phyloP scores from a whole-genome alignment of 2,797 vertebrate genomes.

The Gymnothorax javanicus region DNA sequence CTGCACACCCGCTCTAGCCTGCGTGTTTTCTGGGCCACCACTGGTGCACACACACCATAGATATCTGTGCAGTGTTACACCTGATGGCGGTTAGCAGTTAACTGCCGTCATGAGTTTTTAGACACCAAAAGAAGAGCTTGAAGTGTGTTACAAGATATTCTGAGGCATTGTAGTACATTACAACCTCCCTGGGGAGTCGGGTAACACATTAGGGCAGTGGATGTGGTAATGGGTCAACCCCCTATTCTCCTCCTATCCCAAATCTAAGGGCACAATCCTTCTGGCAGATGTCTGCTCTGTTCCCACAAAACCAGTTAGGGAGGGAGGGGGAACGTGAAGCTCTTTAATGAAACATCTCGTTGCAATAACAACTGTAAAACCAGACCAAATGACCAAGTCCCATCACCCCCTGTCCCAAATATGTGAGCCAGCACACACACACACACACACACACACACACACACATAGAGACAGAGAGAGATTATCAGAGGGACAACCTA shows the following conservation, averaged over 20 bases:
- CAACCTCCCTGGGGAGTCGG: not conserved
- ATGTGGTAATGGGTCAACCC: not conserved
- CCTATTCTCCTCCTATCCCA: too few relatives aligned
- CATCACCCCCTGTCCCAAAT: too few relatives aligned
- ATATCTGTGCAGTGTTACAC: not conserved
- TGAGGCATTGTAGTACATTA: not conserved
- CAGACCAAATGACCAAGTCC: too few relatives aligned
- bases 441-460: too few relatives aligned
- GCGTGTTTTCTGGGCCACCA: not conserved
- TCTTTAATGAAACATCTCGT: too few relatives aligned
- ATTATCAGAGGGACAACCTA: too few relatives aligned
- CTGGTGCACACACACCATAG: too few relatives aligned
- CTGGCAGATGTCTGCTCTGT: conserved; percentile 76
- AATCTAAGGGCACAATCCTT: conserved; percentile 23
- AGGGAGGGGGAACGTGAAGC: not conserved
- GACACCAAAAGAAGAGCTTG: not conserved
- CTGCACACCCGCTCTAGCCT: not conserved
- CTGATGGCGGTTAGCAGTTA: not conserved
- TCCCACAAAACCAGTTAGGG: conserved; percentile 61
- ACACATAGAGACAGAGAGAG: too few relatives aligned
- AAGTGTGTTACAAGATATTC: not conserved
- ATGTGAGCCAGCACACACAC: too few relatives aligned
- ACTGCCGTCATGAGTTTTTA: not conserved
- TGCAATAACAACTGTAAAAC: too few relatives aligned
- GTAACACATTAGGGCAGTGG: not conserved